Base-by-base conservation (phyloP, 2,113 vertebrate species). In the Corynorhinus townsendii region DNA sequence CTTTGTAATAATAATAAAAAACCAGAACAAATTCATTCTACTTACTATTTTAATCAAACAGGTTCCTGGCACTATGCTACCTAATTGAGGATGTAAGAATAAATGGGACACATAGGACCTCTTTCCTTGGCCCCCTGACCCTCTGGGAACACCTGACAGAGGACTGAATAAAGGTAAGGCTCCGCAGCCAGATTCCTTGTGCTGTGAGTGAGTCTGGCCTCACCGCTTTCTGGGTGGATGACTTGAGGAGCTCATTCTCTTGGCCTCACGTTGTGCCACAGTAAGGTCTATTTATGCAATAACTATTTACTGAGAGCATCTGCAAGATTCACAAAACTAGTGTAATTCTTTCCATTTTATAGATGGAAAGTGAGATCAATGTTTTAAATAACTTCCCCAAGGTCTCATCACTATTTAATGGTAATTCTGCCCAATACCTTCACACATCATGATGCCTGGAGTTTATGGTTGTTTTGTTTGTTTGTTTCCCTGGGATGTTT, bases 1-100 rank as follows among this genome's bases (percentile, higher is more conserved):
- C 89, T 96, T 96, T 90, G 56, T 90, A 97, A 97, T 96, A 7
- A 20, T 7, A 54, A 54, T 19, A 54, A 54, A 8, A 54, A 40
- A 43, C 15, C 7, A 24, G n/a, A 28, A 7, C 12, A 43, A 43
- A 43, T 28, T 73, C 24, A 73, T 43, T 43, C 71, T 43, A 28
- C 5, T 72, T 72, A 43, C 15, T 73, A 26, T 72, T 43, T 28
- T 73, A 45, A 28, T 28, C 6, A 15, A 28, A 12, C 40, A 73
- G 24, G 71, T 73, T 45, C 12, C 71, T 73, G 40, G 24, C 22
- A 43, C 12, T 73, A 8, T 73, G 71, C 14, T 28, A 30, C 12
- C 12, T 73, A 45, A 73, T 45, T 43, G 71, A 12, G 43, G 71
- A 45, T 45, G 7, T 40, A 45, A 28, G 24, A 73, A 43, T 43